A percentile compares a stretch with the other conserved stretches of the same genome.
These are phyloP conservation scores for Bembecia ichneumoniformis DNA, from an alignment of 2,888 invertebrate species.

Conservation along the genomic window DNA sequence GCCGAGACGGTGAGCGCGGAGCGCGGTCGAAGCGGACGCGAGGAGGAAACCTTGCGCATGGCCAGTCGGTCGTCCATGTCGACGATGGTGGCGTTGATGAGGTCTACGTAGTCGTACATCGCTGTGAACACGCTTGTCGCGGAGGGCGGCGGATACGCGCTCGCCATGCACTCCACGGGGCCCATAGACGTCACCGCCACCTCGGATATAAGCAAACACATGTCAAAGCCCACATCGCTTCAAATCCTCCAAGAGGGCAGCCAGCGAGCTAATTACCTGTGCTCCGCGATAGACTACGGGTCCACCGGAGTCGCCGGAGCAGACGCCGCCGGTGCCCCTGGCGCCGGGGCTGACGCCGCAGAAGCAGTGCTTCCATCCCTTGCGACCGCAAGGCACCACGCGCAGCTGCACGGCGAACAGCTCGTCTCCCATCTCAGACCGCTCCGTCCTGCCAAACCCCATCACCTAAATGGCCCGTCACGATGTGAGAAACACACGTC, in stretches of 20 bases:
- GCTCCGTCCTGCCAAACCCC: slow-evolving; percentile 50
- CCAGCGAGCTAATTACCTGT: no score
- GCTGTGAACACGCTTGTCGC: slow-evolving; percentile 52
- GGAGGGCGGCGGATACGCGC: slow-evolving; percentile 11
- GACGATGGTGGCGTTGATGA: slow-evolving; percentile 41
- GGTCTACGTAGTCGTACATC: slow-evolving; percentile 34
- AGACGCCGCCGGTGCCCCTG: slow-evolving; percentile 32
- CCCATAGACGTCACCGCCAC: slow-evolving; percentile 53
- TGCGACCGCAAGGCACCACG: slow-evolving; percentile 35
- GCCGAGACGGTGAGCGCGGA: no score
- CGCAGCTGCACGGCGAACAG: slow-evolving; percentile 35
- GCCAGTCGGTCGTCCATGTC: slow-evolving; percentile 28
- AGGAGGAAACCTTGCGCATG: slow-evolving; percentile 18
- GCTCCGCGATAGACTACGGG: slow-evolving; percentile 36
- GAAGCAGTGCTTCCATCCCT: slow-evolving; percentile 36
- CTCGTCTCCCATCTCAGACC: slow-evolving; percentile 31
- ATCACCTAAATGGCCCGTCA: slow-evolving; percentile 35
- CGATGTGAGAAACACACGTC: background rate
- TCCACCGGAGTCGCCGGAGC: slow-evolving; percentile 59
- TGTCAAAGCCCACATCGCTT: no score
- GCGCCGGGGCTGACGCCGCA: slow-evolving; percentile 24
- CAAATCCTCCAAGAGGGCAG: no score
- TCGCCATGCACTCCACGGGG: slow-evolving; percentile 28
- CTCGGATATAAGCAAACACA: no score
- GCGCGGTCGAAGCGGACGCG: no score